Evolutionary conservation across 2,888 invertebrate species (phyloP).

Genomic region (Rotaria socialis): DNA sequence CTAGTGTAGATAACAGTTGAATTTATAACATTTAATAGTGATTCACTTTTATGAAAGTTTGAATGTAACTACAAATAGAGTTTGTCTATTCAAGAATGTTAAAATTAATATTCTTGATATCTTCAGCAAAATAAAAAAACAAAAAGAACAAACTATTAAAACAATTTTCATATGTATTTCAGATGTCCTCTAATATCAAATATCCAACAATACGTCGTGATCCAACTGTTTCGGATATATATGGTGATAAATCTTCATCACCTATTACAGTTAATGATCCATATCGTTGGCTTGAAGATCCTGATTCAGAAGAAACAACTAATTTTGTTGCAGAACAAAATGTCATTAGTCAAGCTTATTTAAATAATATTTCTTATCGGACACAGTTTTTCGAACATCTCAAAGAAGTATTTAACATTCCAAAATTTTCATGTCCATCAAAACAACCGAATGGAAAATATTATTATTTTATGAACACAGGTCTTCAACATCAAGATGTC

Average conservation of each 20-base stretch:
- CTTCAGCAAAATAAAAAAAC: no score
- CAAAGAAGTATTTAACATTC: conserved; percentile 87
- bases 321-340: conserved; percentile 85
- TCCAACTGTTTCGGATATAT: not conserved
- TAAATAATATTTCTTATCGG: conserved; percentile 63
- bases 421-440: conserved; percentile 84
- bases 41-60: no score
- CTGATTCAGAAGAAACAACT: conserved; percentile 83
- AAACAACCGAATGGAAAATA: conserved; percentile 68
- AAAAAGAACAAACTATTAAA: not conserved
- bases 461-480: conserved; percentile 88
- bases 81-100: no score
- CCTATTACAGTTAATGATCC: conserved; percentile 73
- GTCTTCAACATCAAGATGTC: conserved; percentile 82
- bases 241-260: not conserved
- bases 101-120: no score
- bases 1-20: no score
- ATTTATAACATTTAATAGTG: no score
- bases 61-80: no score
- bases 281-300: conserved; percentile 93
- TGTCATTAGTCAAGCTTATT: conserved; percentile 76
- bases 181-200: not conserved
- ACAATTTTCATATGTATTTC: not conserved
- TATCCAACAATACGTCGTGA: not conserved
- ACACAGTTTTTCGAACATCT: conserved; percentile 62